Percentiles rank a stretch among this genome's conserved stretches.
phyloP scores from a whole-genome alignment of 1,140 invertebrate genomes.

The Araneus ventricosus region DNA sequence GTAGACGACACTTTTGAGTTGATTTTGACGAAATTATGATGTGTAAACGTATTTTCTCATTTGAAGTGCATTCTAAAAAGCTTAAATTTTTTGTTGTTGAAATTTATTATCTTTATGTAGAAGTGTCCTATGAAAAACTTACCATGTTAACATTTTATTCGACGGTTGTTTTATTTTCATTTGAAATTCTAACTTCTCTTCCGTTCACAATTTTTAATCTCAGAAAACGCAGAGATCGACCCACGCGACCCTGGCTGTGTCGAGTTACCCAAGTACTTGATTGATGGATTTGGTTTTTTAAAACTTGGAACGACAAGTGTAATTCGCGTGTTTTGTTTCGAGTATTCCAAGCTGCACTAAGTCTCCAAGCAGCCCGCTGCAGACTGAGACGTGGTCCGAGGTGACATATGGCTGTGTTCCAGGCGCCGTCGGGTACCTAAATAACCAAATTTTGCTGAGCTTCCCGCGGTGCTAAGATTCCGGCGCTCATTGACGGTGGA shows the following conservation, averaged over 20 bases:
- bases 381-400: constrained; percentile 55
- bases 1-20: too few relatives aligned
- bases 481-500: constrained; percentile 48
- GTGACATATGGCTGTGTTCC: constrained; percentile 62
- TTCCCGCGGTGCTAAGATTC: constrained; percentile 46
- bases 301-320: constrained; percentile 22
- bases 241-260: background rate
- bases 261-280: constrained; percentile 2
- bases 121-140: too few relatives aligned
- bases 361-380: background rate
- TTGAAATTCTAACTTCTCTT: background rate
- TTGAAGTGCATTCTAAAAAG: too few relatives aligned
- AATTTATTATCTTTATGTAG: too few relatives aligned
- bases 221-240: background rate
- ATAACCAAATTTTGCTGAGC: constrained; percentile 71
- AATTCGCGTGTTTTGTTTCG: background rate
- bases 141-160: too few relatives aligned
- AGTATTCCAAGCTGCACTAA: background rate
- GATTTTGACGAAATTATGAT: too few relatives aligned
- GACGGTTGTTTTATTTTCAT: too few relatives aligned
- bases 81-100: too few relatives aligned
- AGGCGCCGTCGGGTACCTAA: constrained; percentile 63
- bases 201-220: background rate
- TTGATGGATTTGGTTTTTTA: constrained; percentile 14
- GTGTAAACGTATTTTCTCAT: too few relatives aligned